A percentile compares a stretch with the other conserved stretches of the same genome.
phyloP scores from a whole-genome alignment of 2,113 vertebrate genomes.

The Nasalis larvatus region DNA sequence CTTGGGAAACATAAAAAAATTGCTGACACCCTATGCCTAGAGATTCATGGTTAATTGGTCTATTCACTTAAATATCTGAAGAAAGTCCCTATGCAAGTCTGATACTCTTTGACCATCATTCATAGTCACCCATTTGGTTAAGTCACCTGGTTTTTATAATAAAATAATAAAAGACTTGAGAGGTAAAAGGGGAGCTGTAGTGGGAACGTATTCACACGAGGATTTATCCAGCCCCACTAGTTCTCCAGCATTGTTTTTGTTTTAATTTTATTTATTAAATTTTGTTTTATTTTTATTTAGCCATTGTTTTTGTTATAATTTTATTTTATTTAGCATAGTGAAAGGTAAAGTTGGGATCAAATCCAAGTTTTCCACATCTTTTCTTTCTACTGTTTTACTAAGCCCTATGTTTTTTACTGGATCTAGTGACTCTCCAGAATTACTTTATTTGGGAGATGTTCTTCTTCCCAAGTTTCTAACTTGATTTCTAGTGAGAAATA shows the following conservation, averaged over 20 bases:
- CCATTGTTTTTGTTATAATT: background rate
- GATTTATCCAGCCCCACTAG: background rate
- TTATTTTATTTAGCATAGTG: background rate
- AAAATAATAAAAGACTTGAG: background rate
- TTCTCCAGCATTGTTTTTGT: background rate
- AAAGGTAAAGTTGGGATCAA: background rate
- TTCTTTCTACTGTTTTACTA: background rate
- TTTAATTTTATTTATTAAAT: background rate
- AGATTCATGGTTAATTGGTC: background rate
- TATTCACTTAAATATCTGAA: background rate
- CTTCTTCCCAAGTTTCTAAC: background rate
- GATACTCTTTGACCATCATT: background rate
- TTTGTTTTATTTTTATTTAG: background rate
- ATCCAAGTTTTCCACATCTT: background rate
- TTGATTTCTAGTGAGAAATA: background rate
- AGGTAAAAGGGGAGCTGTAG: background rate
- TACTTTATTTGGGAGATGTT: background rate
- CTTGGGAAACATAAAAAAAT: background rate
- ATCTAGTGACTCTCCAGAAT: background rate
- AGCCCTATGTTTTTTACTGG: background rate
- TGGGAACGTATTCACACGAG: background rate
- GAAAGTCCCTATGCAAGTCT: background rate
- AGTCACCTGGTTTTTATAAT: background rate
- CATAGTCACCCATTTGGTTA: background rate
- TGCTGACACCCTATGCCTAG: background rate